A percentile compares a stretch with the other conserved stretches of the same genome.
These are phyloP conservation scores for Heterodera carotae DNA, from an alignment of 1,140 invertebrate genomes.

Conservation along the genomic window DNA sequence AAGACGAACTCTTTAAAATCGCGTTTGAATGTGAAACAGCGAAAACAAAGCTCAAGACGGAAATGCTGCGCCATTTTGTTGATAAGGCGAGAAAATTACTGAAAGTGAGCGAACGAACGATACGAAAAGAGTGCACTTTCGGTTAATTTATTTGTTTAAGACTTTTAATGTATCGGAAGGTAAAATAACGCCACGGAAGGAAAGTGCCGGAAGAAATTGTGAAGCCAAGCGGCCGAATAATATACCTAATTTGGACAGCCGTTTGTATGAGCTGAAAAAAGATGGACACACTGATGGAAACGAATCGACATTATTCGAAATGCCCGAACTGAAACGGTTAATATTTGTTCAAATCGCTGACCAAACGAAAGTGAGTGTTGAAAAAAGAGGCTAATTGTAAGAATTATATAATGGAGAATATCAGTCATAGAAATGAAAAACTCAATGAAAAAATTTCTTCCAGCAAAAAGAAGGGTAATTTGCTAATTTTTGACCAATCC, in stretches of 20 bases:
- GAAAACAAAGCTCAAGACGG: background rate
- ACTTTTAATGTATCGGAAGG: background rate
- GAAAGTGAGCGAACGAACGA: background rate
- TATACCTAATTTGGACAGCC: background rate
- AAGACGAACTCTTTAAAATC: constrained; percentile 9
- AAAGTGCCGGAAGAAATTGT: constrained; percentile 15
- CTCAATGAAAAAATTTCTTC: too few relatives aligned
- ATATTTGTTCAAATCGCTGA: constrained; percentile 25
- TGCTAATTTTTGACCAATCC: too few relatives aligned
- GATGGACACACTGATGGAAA: background rate
- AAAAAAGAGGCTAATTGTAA: too few relatives aligned
- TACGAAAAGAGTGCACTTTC: background rate
- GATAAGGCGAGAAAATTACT: constrained; percentile 5
- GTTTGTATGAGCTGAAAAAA: constrained; percentile 6
- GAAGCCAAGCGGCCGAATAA: background rate
- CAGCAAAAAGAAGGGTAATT: too few relatives aligned
- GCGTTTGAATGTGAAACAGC: constrained; percentile 9
- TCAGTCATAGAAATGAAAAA: too few relatives aligned
- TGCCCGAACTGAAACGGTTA: constrained; percentile 31
- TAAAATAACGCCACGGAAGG: background rate
- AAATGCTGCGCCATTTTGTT: constrained; percentile 21
- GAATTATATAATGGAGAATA: too few relatives aligned
- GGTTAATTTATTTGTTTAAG: background rate
- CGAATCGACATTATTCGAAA: constrained; percentile 5
- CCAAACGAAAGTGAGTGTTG: constrained; percentile 6